Evolutionary conservation across 2,888 invertebrate species (phyloP).

Genomic region (Blera fallax): DNA sequence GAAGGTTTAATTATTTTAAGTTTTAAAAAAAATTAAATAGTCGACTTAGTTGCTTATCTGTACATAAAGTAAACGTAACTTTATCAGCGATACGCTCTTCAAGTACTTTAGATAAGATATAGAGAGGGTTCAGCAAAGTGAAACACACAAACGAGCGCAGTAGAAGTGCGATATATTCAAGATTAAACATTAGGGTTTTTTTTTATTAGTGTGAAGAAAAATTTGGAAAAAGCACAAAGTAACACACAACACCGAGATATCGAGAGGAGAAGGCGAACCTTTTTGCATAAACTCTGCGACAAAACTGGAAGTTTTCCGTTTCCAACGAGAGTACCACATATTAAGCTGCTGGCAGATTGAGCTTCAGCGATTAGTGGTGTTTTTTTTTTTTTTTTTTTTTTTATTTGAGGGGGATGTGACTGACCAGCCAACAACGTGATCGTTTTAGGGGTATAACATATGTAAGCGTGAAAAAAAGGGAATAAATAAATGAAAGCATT

Average conservation of each 20-base stretch:
- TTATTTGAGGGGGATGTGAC: conserved; percentile 20
- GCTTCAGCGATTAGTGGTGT: conserved; percentile 57
- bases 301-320: conserved; percentile 77
- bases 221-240: conserved; percentile 55
- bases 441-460: conserved; percentile 43
- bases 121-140: conserved; percentile 44
- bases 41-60: conserved; percentile 61
- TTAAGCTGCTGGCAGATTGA: conserved; percentile 63
- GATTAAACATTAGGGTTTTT: conserved; percentile 45
- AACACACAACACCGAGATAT: conserved; percentile 64
- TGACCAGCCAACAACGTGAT: conserved; percentile 67
- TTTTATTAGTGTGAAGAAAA: conserved; percentile 50
- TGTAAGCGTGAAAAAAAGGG: conserved; percentile 38
- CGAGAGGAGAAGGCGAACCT: conserved; percentile 76
- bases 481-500: conserved; percentile 26
- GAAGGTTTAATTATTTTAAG: neutral
- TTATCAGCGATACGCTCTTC: conserved; percentile 64
- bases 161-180: conserved; percentile 48
- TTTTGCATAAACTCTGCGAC: conserved; percentile 80
- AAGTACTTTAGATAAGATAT: conserved; percentile 69
- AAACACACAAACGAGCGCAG: conserved; percentile 39
- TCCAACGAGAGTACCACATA: conserved; percentile 56
- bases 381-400: conserved; percentile 28
- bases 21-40: conserved; percentile 27
- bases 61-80: conserved; percentile 61